These are phyloP conservation scores for Esox niger DNA, from an alignment of 2,113 vertebrate species.

Conservation along the genomic window DNA sequence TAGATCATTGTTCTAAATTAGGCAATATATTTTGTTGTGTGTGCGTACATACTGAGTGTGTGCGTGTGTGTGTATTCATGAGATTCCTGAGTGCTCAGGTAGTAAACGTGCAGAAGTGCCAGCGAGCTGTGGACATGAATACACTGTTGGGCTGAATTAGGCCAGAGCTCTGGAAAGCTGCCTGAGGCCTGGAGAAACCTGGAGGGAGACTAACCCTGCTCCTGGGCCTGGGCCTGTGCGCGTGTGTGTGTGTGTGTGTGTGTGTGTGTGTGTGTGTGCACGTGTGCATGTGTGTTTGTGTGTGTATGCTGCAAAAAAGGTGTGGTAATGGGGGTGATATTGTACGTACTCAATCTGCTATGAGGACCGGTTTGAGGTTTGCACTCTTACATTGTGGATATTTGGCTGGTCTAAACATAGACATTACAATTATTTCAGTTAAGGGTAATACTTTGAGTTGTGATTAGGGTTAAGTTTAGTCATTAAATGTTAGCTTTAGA, in stretches of 20 bases:
- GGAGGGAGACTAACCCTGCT: neutral
- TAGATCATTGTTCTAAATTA: neutral
- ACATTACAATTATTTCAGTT: too few species aligned
- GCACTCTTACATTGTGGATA: too few species aligned
- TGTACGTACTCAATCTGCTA: too few species aligned
- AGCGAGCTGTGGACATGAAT: neutral
- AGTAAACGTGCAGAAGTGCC: slow-evolving; percentile 5
- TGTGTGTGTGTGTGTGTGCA: neutral
- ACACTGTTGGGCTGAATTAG: slow-evolving; percentile 1
- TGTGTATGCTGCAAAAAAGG: neutral
- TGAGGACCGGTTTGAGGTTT: too few species aligned
- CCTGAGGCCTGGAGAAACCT: slow-evolving; percentile 9
- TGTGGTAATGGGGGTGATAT: neutral
- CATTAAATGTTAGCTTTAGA: too few species aligned
- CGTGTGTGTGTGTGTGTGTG: neutral
- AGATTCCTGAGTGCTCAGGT: slow-evolving; percentile 1
- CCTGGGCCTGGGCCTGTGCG: neutral
- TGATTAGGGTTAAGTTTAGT: too few species aligned
- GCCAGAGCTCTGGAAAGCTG: slow-evolving; percentile 17
- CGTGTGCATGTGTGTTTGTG: neutral
- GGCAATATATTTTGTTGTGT: neutral
- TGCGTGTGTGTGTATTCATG: neutral
- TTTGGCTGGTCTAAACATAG: too few species aligned
- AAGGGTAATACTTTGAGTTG: too few species aligned
- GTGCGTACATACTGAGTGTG: neutral